These are phyloP conservation scores for Phalanger gymnotis DNA, from an alignment of 2,797 vertebrate genomes.

Conservation along the genomic window DNA sequence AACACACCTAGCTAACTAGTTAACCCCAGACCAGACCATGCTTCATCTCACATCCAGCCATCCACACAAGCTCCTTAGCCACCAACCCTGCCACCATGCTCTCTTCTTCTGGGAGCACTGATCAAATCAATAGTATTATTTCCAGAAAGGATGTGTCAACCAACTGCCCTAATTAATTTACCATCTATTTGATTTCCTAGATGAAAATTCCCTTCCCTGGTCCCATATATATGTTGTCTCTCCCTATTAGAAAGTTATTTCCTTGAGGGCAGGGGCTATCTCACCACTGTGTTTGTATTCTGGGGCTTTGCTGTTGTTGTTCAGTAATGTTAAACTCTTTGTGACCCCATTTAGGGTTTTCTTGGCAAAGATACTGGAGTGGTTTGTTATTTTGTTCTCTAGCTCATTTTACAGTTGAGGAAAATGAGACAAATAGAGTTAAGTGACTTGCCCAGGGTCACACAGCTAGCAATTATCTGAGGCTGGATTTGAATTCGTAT, in stretches of 20 bases:
- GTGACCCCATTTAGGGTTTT: not conserved
- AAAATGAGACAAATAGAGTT: not conserved
- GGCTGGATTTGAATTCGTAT: not conserved
- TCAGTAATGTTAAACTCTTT: not conserved
- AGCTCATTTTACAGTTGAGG: not conserved
- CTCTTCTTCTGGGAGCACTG: not conserved
- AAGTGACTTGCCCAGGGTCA: not conserved
- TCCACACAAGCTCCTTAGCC: not conserved
- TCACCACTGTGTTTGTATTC: not conserved
- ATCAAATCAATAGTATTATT: not conserved
- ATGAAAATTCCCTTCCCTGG: not conserved
- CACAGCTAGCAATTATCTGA: not conserved
- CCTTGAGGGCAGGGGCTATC: not conserved
- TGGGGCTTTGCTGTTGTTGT: not conserved
- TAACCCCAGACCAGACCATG: not conserved
- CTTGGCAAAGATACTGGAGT: not conserved
- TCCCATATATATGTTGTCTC: not conserved
- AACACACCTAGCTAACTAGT: not conserved
- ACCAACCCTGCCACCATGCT: not conserved
- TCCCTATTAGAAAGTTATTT: not conserved
- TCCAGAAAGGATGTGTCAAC: not conserved
- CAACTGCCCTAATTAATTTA: not conserved
- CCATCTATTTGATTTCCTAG: not conserved
- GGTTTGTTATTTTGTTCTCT: not conserved
- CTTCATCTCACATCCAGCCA: not conserved